phyloP scores from a whole-genome alignment of 2,797 vertebrate species.

The Poecile montanus region DNA sequence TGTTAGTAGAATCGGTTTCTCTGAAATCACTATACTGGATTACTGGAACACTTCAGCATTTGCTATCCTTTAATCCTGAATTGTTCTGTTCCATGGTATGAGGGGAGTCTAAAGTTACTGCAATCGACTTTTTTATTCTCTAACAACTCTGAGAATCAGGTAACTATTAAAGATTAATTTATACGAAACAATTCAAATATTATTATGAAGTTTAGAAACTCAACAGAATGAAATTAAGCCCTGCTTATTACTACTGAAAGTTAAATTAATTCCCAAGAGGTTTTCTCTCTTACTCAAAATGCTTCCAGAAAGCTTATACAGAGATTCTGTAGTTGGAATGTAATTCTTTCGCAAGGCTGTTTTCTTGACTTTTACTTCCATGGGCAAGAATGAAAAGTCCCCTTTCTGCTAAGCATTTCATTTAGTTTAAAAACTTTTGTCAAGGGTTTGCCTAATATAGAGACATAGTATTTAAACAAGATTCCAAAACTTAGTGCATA shows the following conservation, averaged over 20 bases:
- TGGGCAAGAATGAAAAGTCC: neutral
- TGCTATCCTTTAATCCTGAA: neutral
- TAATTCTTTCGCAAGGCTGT: neutral
- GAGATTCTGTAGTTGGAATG: neutral
- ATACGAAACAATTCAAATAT: neutral
- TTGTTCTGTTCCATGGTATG: neutral
- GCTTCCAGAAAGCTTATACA: neutral
- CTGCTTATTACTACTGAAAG: neutral
- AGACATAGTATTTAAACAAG: neutral
- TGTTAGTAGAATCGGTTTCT: neutral
- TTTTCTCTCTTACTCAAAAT: neutral
- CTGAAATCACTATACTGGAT: neutral
- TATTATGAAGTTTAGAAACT: neutral
- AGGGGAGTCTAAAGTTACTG: neutral
- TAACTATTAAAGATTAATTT: neutral
- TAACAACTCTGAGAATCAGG: neutral
- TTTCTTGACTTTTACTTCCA: neutral
- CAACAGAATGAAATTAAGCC: neutral
- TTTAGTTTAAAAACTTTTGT: neutral
- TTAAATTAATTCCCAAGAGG: neutral
- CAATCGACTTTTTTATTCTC: neutral
- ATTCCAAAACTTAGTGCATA: neutral
- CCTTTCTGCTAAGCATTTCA: neutral
- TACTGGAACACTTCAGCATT: neutral
- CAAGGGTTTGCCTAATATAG: neutral